Percentiles rank a stretch among this genome's conserved stretches.
Conservation (phyloP, 2,797 vertebrate genomes). For the Denticeps clupeoides region DNA sequence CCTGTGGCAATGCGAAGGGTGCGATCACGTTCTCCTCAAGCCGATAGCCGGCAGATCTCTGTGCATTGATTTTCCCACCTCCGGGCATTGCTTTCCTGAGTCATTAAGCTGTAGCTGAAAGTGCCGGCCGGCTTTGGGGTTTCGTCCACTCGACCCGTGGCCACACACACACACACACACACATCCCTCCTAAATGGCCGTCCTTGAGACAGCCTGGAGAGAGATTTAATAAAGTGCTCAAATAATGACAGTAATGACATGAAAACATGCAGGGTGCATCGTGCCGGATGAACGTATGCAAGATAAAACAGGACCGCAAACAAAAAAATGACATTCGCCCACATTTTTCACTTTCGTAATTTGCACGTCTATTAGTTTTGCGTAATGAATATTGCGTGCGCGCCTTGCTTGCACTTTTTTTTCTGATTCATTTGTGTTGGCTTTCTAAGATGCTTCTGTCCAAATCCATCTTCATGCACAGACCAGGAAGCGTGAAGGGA, state of each 20-base stretch:
- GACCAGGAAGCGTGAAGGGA: background rate
- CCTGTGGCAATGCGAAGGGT: slow-evolving; percentile 2
- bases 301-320: too few species aligned
- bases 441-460: background rate
- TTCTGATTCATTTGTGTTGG: background rate
- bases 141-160: slow-evolving; percentile 8
- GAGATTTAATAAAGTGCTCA: too few species aligned
- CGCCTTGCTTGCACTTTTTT: too few species aligned
- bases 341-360: too few species aligned
- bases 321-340: too few species aligned
- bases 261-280: too few species aligned
- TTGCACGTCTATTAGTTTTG: too few species aligned
- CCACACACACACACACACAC: background rate
- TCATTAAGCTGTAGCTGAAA: slow-evolving; percentile 27
- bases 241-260: too few species aligned
- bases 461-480: background rate
- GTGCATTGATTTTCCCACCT: slow-evolving; percentile 22
- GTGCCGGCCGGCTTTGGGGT: slow-evolving; percentile 1
- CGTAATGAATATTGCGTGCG: too few species aligned
- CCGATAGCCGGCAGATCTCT: slow-evolving; percentile 15
- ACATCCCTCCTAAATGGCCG: background rate
- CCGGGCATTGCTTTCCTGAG: slow-evolving; percentile 11
- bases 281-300: too few species aligned
- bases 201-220: slow-evolving; percentile 2
- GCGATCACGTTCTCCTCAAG: slow-evolving; percentile 2